Evolutionary conservation across 2,113 vertebrate genomes (phyloP).

Genomic region (Ageneiosus marmoratus): DNA sequence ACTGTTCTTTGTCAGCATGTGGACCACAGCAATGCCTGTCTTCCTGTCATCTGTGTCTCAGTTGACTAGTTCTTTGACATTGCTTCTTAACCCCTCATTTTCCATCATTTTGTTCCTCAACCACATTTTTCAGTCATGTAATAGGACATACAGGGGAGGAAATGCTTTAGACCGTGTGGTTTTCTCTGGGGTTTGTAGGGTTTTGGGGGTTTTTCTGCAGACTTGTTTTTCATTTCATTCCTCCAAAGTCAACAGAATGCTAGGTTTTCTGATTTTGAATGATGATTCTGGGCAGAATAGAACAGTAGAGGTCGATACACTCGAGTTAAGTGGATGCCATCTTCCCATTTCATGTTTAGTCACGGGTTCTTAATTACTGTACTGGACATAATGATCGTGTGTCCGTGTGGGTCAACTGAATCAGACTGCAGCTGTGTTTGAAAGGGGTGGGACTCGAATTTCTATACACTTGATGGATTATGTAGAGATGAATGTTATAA

Average conservation of each 20-base stretch:
- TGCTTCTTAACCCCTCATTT: constrained; percentile 36
- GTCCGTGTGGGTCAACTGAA: not conserved
- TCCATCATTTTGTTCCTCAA: constrained; percentile 29
- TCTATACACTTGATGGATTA: not conserved
- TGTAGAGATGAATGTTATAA: not conserved
- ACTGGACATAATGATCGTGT: not conserved
- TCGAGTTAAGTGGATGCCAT: not conserved
- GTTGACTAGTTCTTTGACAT: not conserved
- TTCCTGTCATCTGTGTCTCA: constrained; percentile 5
- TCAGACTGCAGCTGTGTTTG: not conserved
- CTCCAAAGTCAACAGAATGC: constrained; percentile 8
- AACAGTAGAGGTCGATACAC: constrained; percentile 3
- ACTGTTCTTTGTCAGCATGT: constrained; percentile 1
- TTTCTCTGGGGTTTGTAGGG: constrained; percentile 45
- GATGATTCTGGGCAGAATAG: not conserved
- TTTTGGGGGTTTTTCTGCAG: constrained; percentile 46
- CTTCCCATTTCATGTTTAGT: not conserved
- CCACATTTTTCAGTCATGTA: constrained; percentile 29
- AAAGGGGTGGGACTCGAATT: not conserved
- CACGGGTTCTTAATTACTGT: not conserved
- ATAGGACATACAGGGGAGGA: constrained; percentile 32
- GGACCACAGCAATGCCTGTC: constrained; percentile 4
- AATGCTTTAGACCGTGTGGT: constrained; percentile 38
- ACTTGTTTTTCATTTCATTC: constrained; percentile 19
- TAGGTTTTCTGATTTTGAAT: not conserved